Conservation (phyloP, 2,113 vertebrate genomes). For the Microcebus griseorufus region DNA sequence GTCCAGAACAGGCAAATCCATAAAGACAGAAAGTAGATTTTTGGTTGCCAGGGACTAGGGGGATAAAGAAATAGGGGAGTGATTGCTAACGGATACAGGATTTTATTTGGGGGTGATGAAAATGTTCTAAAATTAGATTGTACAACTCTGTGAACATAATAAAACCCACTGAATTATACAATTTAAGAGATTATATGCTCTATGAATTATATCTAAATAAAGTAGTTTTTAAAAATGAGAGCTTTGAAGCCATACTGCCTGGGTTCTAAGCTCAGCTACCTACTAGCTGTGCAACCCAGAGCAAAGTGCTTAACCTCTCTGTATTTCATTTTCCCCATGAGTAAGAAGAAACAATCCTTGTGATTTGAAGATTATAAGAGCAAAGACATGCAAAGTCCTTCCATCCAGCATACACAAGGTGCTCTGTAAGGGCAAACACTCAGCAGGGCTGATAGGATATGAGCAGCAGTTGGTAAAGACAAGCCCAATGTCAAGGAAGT, state of each 20-base stretch:
- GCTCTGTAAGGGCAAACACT: neutral
- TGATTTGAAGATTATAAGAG: neutral
- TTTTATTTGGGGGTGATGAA: neutral
- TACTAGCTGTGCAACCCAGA: neutral
- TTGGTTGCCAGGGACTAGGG: neutral
- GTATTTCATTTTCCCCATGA: neutral
- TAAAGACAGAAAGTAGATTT: neutral
- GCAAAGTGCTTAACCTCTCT: neutral
- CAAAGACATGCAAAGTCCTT: neutral
- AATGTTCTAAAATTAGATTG: neutral
- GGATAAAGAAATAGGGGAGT: neutral
- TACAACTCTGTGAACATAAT: neutral
- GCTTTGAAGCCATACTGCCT: neutral
- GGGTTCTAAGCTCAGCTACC: neutral
- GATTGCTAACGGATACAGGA: neutral
- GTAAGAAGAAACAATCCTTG: neutral
- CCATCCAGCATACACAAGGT: fast-evolving
- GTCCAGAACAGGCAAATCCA: neutral
- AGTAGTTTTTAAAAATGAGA: too few relatives aligned
- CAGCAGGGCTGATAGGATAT: neutral
- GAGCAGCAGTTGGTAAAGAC: neutral
- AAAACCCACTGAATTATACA: neutral
- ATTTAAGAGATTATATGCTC: neutral
- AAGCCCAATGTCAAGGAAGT: neutral
- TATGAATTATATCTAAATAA: neutral